Conservation (phyloP, 30 jellyfish, hydroid and myxozoan species). For the Mastigias papua region DNA sequence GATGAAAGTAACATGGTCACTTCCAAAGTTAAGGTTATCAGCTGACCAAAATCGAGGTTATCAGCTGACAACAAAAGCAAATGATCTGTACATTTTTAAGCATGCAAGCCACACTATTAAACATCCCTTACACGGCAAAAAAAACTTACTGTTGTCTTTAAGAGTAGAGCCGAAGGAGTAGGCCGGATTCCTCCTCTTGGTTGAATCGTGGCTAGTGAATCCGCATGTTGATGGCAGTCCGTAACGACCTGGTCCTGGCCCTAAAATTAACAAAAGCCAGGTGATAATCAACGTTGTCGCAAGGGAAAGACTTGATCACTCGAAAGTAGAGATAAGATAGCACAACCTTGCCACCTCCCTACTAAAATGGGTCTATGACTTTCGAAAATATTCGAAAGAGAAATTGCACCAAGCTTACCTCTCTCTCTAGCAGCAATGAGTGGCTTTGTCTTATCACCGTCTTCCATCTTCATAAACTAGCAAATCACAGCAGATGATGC, state of each 20-base stretch:
- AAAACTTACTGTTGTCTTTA: conserved; percentile 78
- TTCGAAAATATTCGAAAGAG: not conserved
- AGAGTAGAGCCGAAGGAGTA: conserved; percentile 95
- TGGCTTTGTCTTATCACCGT: conserved; percentile 68
- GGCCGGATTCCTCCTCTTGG: conserved; percentile 91
- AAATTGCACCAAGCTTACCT: conserved; percentile 53
- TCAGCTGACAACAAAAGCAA: too few relatives aligned
- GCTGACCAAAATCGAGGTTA: too few relatives aligned
- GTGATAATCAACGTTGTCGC: not conserved
- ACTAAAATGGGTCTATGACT: not conserved
- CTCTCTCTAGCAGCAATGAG: conserved; percentile 96
- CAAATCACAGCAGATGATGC: conserved; percentile 13
- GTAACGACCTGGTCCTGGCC: conserved; percentile 99
- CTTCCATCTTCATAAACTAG: conserved; percentile 35
- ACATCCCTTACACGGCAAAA: not conserved
- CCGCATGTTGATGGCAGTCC: conserved; percentile 98
- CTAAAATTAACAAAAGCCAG: conserved; percentile 31
- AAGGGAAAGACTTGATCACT: not conserved
- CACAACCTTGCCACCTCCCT: not conserved
- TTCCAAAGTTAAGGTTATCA: too few relatives aligned
- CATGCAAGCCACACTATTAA: too few relatives aligned
- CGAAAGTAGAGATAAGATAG: conserved; percentile 4
- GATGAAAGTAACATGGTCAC: too few relatives aligned
- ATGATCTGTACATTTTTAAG: too few relatives aligned
- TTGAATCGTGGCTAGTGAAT: conserved; percentile 74